These are phyloP conservation scores for Limanda limanda DNA, from an alignment of 2,113 vertebrate species.

Conservation along the genomic window DNA sequence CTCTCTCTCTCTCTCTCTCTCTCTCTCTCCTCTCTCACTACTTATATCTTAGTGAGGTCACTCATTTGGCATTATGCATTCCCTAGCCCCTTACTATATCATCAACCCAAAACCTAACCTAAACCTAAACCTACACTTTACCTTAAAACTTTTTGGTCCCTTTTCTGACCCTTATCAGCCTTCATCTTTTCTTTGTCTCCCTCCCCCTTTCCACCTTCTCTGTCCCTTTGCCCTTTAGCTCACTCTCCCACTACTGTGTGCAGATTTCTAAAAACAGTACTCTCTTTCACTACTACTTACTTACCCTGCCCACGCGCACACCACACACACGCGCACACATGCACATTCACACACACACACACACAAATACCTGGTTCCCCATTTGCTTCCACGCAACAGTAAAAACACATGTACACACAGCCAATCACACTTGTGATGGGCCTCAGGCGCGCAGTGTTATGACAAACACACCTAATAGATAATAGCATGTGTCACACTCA, in stretches of 20 bases:
- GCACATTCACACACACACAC: conserved; percentile 14
- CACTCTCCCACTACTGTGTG: conserved; percentile 47
- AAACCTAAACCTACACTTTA: no score
- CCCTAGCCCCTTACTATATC: no score
- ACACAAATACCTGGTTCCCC: conserved; percentile 38
- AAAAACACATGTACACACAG: conserved; percentile 56
- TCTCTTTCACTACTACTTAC: conserved; percentile 73
- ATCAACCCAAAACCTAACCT: no score
- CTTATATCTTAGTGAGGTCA: no score
- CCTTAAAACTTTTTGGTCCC: no score
- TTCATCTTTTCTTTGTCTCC: conserved; percentile 10
- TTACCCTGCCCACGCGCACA: conserved; percentile 23
- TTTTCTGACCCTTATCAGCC: neutral
- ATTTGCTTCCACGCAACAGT: conserved; percentile 54
- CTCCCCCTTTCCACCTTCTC: conserved; percentile 10
- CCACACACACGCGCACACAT: conserved; percentile 8
- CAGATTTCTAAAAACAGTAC: conserved; percentile 72
- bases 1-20: no score
- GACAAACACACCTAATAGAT: conserved; percentile 74
- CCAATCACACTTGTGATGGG: conserved; percentile 53
- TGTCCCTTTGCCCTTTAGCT: conserved; percentile 33
- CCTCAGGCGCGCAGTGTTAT: conserved; percentile 66
- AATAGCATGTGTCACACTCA: conserved; percentile 71
- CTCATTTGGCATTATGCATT: no score
- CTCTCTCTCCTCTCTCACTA: no score